These are phyloP conservation scores for Coregonus suidteri DNA, from an alignment of 2,797 vertebrate genomes.

Conservation along the genomic window DNA sequence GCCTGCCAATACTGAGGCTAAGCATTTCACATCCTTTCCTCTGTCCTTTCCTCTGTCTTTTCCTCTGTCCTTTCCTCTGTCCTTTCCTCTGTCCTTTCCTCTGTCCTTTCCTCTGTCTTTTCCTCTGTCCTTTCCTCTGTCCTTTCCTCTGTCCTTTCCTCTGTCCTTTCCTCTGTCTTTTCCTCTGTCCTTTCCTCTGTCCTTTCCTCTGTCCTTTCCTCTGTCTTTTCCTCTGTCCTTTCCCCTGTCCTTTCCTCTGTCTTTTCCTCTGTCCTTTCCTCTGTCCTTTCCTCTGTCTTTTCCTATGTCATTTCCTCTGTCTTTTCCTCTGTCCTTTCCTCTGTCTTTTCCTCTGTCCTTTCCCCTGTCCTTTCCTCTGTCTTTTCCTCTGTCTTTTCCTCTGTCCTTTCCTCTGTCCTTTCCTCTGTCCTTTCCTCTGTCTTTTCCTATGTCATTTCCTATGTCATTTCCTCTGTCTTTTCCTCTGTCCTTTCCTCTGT, in stretches of 20 bases:
- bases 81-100: not conserved
- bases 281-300: not conserved
- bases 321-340: not conserved
- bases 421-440: not conserved
- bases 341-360: not conserved
- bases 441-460: not conserved
- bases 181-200: not conserved
- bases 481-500: too few species aligned
- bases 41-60: not conserved
- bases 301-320: too few species aligned
- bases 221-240: not conserved
- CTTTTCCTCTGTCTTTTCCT: not conserved
- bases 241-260: not conserved
- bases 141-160: not conserved
- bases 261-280: not conserved
- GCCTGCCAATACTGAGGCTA: conserved; percentile 38
- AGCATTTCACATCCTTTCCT: conserved; percentile 24
- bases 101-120: not conserved
- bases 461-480: not conserved
- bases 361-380: not conserved
- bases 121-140: not conserved
- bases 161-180: not conserved
- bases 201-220: not conserved
- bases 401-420: not conserved
- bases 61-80: not conserved